Base-by-base conservation (phyloP, 2,888 invertebrate genomes). In the Xanthia togata region DNA sequence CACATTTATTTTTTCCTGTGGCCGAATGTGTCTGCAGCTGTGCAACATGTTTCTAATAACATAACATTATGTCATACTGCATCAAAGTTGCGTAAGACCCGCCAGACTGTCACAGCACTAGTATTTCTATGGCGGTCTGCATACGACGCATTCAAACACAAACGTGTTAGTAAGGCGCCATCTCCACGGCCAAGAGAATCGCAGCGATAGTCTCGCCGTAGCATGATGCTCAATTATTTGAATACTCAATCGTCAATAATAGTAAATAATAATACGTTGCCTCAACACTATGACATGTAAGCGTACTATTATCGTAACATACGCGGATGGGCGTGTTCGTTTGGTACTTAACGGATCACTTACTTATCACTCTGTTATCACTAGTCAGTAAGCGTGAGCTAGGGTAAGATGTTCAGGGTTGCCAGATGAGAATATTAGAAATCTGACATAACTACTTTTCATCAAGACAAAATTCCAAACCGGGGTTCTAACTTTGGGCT, bases 181-280 rank as follows among this genome's bases (percentile, higher is more conserved):
- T 44, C 4, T 44, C 44, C 44, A 44, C 44, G 44, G 12, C 4
- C 44, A 12, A 12, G 44, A 12, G 44, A 44, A 44, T 12, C 44
- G 44, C 44, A 44, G 14, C 44, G 44, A 14, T 14, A 44, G 14
- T 44, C 14, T 44, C 44, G 14, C 14, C 44, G 14, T 5, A 14
- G 9, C 11, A 55, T 23, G 23, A 53, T 23, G 23, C 9, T 55
- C 9, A 11, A n/a, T 55, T 55, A 53, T 53, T 53, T 53, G 23
- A 53, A 53, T 9, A 53, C 9, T 53, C 23, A 20, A 63, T 17
- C n/a, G 41, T 26, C 26, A 50, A 47, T 55, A 53, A 44, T 81
- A 81, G 82, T 78, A 41, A 50, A 47, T 63, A 53, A 38, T 81
- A 81, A 76, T 82, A 82, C 83, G 64, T 55, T 82, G 68, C 63